Evolutionary conservation across 2,113 vertebrate species (phyloP), one percentile per base, ranked within the genome.

Genomic region (Erythrolamprus reginae): DNA sequence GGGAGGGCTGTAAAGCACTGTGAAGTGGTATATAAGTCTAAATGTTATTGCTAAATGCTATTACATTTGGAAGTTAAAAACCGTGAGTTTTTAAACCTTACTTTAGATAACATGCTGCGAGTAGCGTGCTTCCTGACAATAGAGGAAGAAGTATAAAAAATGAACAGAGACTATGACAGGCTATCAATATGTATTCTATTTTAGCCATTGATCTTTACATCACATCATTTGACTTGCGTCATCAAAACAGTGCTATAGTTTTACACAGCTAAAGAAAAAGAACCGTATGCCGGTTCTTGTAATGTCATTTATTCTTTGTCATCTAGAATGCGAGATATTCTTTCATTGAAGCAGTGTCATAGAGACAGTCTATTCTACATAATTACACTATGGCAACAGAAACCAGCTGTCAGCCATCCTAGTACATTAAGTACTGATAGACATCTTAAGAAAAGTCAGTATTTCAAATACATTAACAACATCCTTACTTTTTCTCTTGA

Each of bases 401-500:
- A 96, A 95, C 94, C 96, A 95, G 94, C 96, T 96, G 95, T 95
- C 94, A 96, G 95, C 93, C 93, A 94, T 94, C 95, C 93, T 88
- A 95, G 95, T 95, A 96, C 58, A 94, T 86, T 89, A 93, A 93
- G 88, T 93, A 96, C 92, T 96, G 94, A 96, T 84, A 96, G 93
- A 96, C 92, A 93, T 93, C 92, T 95, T 92, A 96, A 94, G 95
- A 95, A 95, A 94, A 95, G 83, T 94, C 93, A 92, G 87, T 84
- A 89, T 90, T 94, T 91, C 90, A 91, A 93, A 84, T 89, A 90
- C 88, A 94, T 94, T 92, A 94, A 95, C 92, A 89, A 65, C 52
- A 93, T 91, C 82, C 92, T 52, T 90, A 91, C 70, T 93, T 94
- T 94, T 94, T 91, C 93, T 94, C 94, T 93, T 88, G 95, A 92